Percentiles rank a stretch among this genome's conserved stretches.
phyloP scores from a whole-genome alignment of 2,888 invertebrate species.

The Sinelater perroti region DNA sequence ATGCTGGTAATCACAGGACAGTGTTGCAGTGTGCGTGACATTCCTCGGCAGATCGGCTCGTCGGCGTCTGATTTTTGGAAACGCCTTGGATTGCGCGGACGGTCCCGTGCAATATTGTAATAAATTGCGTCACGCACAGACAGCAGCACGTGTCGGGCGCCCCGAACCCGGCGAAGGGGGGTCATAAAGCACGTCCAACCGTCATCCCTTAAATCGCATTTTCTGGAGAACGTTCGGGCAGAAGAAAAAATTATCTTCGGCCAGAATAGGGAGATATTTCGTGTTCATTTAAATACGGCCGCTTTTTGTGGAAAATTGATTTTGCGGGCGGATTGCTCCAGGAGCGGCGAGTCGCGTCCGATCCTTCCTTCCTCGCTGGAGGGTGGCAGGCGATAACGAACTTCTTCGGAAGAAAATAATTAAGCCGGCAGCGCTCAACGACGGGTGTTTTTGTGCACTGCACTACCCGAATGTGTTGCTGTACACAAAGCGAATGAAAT shows the following conservation, averaged over 20 bases:
- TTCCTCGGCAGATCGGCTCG: slow-evolving; percentile 22
- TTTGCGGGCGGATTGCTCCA: slow-evolving; percentile 7
- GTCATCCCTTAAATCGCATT: slow-evolving; percentile 18
- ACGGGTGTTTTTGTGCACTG: slow-evolving; percentile 19
- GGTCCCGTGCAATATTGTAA: slow-evolving; percentile 41
- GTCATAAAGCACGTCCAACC: slow-evolving; percentile 20
- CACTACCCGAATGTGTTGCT: slow-evolving; percentile 24
- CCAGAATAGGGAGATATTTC: slow-evolving; percentile 11
- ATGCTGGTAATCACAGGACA: slow-evolving; percentile 14
- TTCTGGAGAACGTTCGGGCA: slow-evolving; percentile 11
- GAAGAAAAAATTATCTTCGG: slow-evolving; percentile 16
- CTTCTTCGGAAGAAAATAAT: slow-evolving; percentile 1
- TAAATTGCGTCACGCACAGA: slow-evolving; percentile 39
- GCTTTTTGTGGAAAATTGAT: slow-evolving; percentile 13
- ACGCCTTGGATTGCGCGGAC: slow-evolving; percentile 29
- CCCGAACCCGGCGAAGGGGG: slow-evolving; percentile 21
- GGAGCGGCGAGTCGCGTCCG: not conserved
- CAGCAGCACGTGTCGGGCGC: slow-evolving; percentile 37
- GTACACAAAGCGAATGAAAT: slow-evolving; percentile 28
- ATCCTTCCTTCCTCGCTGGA: not conserved
- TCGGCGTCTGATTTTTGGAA: slow-evolving; percentile 19
- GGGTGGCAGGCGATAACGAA: not conserved
- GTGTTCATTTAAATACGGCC: slow-evolving; percentile 14
- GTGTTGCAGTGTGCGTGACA: slow-evolving; percentile 32
- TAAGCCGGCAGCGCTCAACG: slow-evolving; percentile 1